A percentile compares a stretch with the other conserved stretches of the same genome.
Conservation (phyloP, 2,888 invertebrate genomes). For the Mactromeris polynyma region DNA sequence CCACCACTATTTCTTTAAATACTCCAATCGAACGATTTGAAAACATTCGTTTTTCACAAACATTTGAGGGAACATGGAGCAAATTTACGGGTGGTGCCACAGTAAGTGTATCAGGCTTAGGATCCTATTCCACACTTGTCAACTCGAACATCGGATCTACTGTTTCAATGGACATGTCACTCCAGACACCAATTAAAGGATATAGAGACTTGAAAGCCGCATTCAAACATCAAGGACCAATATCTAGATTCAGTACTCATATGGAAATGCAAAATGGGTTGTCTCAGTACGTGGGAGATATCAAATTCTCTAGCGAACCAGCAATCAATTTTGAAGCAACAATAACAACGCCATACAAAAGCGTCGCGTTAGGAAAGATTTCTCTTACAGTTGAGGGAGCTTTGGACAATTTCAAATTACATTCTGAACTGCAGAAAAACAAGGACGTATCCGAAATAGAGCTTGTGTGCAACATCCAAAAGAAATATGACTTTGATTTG, state of each 20-base stretch:
- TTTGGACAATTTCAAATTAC: constrained; percentile 39
- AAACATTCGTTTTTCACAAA: constrained; percentile 20
- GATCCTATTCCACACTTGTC: constrained; percentile 35
- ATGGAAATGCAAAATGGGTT: constrained; percentile 43
- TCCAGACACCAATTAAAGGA: constrained; percentile 55
- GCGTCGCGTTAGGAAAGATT: constrained; percentile 29
- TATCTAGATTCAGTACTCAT: constrained; percentile 39
- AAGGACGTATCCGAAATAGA: constrained; percentile 54
- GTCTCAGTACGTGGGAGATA: constrained; percentile 23
- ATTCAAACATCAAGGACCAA: constrained; percentile 48
- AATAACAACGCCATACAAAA: constrained; percentile 49
- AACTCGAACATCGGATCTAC: constrained; percentile 16
- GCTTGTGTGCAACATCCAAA: constrained; percentile 29
- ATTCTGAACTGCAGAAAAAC: constrained; percentile 52
- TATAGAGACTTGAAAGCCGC: constrained; percentile 42
- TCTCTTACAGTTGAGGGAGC: constrained; percentile 50
- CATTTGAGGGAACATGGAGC: constrained; percentile 38
- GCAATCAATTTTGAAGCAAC: constrained; percentile 34
- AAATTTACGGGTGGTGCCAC: constrained; percentile 45
- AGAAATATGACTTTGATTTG: constrained; percentile 56
- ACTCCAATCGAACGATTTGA: constrained; percentile 44
- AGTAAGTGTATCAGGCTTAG: constrained; percentile 33
- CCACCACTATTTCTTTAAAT: constrained; percentile 31
- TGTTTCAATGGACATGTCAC: background rate
- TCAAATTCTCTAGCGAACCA: constrained; percentile 32